Base-by-base conservation (phyloP, 1,140 invertebrate genomes). In the Oedothorax gibbosus region DNA sequence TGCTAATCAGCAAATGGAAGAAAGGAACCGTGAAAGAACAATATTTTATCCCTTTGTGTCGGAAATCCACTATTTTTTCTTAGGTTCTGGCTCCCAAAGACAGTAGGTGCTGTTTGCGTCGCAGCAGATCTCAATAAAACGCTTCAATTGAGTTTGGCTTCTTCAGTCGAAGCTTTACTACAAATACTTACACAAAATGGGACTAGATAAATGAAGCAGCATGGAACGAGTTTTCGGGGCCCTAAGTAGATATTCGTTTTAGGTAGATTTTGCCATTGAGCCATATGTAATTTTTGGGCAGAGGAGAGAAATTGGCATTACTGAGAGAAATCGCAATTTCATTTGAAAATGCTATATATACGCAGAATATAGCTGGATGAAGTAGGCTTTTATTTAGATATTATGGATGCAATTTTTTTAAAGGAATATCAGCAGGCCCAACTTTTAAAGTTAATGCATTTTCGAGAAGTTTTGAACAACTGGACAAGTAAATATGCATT, bases 141-240 rank as follows among this genome's bases (percentile, higher is more conserved):
- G 78, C 50, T 80, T 80, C 65, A 80, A 53, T 80, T 80, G 78
- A 68, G 51, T 65, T 56, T 54, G 21, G 68, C 62, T 65, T 78
- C 21, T 62, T 64, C 76, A n/a, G 53, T 78, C 49, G 15, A 54
- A n/a, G 53, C 50, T 68, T 66, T 49, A 51, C 60, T 14, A 78
- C 78, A 80, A 80, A 80, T 80, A 69, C 69, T 80, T 80, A 80
- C 78, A 54, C 50, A 80, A 80, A 80, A 80, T 68, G 64, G 50
- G 69, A 54, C 53, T 53, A 50, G 60, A 80, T 69, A 80, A 80
- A 80, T 80, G 78, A 69, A 56, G 51, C 35, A 65, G 62, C 50
- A n/a, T 11, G 35, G 68, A 69, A n/a, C 68, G 51, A 35, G 35
- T 35, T 69, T 69, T 51, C 49, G 35, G n/a, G 14, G 14, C 35